Base-by-base conservation (phyloP, 2,113 vertebrate species). In the Platichthys flesus region DNA sequence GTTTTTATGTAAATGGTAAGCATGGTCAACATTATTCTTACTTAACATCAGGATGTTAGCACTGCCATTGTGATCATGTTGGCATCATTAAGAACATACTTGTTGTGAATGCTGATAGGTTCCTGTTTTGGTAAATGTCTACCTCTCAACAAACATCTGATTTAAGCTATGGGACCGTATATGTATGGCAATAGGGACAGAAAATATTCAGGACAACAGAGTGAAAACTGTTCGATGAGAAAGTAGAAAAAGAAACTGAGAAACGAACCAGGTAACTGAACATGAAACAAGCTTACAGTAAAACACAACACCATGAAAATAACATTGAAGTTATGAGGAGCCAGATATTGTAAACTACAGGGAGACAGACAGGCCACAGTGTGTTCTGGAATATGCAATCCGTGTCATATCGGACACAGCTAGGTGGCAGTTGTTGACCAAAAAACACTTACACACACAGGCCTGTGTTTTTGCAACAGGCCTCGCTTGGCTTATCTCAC, bases 361-460 rank as follows among this genome's bases (percentile, higher is more conserved):
- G 18, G 64, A 65, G 35, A 35, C 21, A 69, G 55, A 71, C 61
- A 56, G n/a, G 47, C 57, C 28, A 45, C 61, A 18, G n/a, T 37
- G 24, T 31, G 51, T 52, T 61, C 67, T 57, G 42, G 65, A 51
- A 45, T 18, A 40, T 61, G 71, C 64, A 60, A 64, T 51, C 23
- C 55, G 18, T 70, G 61, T 61, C 60, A 75, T 58, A 57, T 52
- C 66, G 72, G 52, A 76, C 71, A 28, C 20, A 65, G 18, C 64
- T 62, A 69, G 45, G 49, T 54, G 64, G 60, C 85, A 89, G 71
- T 72, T 88, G 88, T 78, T 76, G 35, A 68, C 78, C 72, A 83
- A 54, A 67, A 76, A 82, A 60, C 24, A 40, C 65, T 63, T 66
- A 76, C 63, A 84, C 67, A 81, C 51, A 84, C 24, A n/a, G 12